A percentile compares a stretch with the other conserved stretches of the same genome.
Evolutionary conservation across 1,140 invertebrate species (phyloP).

Genomic region (Macrostomum lignano): DNA sequence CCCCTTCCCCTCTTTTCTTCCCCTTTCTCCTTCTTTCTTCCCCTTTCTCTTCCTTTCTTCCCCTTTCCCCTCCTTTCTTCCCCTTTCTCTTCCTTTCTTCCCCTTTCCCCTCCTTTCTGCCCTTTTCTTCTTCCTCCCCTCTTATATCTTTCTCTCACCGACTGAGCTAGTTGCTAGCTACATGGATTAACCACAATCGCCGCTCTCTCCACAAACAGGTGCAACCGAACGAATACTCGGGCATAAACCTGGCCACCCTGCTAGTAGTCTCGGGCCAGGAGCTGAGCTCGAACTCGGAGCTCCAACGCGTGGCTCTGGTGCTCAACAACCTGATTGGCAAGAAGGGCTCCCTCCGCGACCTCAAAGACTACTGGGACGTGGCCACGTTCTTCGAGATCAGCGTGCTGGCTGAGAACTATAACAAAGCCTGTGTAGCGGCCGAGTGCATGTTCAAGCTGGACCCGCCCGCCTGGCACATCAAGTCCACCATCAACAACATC

Average conservation of each 20-base stretch:
- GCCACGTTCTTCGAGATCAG: constrained; percentile 98
- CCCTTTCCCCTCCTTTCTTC: no score
- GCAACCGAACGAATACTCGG: constrained; percentile 92
- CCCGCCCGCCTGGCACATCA: constrained; percentile 90
- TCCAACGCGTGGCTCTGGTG: constrained; percentile 41
- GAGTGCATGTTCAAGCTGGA: constrained; percentile 96
- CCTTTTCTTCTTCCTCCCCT: no score
- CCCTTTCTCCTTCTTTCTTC: no score
- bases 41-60: no score
- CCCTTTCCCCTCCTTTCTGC: no score
- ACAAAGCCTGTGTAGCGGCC: constrained; percentile 80
- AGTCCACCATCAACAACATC: constrained; percentile 91
- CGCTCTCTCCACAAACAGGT: constrained; percentile 34
- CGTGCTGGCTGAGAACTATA: constrained; percentile 78
- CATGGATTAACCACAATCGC: no score
- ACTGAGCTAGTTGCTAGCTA: no score
- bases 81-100: no score
- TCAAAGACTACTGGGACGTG: constrained; percentile 95
- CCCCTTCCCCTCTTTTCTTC: no score
- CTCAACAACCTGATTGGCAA: constrained; percentile 89
- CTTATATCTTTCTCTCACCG: no score
- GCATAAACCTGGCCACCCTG: constrained; percentile 86
- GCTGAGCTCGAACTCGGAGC: no score
- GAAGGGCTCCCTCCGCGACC: constrained; percentile 63
- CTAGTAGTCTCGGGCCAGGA: constrained; percentile 87